Conservation (phyloP, 1,140 invertebrate genomes). For the Heliconius congener region DNA sequence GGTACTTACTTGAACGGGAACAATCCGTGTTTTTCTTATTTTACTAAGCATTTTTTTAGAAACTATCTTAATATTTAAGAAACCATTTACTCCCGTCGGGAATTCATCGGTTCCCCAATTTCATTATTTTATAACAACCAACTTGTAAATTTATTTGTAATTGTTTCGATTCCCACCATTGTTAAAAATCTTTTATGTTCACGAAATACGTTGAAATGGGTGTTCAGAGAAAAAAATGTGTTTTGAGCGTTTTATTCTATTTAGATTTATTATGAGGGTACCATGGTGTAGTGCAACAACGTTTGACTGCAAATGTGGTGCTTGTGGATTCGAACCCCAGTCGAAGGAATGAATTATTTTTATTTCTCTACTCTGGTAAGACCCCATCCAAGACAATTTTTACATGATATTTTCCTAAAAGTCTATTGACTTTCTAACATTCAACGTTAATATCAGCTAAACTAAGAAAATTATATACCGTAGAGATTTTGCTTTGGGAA, state of each 20-base stretch:
- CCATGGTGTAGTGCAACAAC: too few relatives aligned
- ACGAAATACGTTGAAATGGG: neutral
- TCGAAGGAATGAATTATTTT: too few relatives aligned
- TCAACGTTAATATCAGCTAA: too few relatives aligned
- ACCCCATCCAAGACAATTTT: too few relatives aligned
- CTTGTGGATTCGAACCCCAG: too few relatives aligned
- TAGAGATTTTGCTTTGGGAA: neutral
- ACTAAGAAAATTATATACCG: neutral
- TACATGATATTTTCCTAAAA: too few relatives aligned
- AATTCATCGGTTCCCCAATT: neutral
- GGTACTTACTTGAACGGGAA: too few relatives aligned
- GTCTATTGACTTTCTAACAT: too few relatives aligned
- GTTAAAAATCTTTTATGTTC: constrained; percentile 58
- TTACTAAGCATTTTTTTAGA: neutral
- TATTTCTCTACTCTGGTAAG: too few relatives aligned
- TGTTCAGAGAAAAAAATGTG: neutral
- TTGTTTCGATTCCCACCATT: constrained; percentile 68
- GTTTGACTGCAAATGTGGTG: too few relatives aligned
- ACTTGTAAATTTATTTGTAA: constrained; percentile 39
- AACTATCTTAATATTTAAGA: neutral
- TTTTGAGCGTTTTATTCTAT: neutral
- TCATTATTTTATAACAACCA: neutral
- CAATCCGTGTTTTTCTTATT: neutral
- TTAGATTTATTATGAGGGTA: neutral
- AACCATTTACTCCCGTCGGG: neutral